phyloP scores from a whole-genome alignment of 2,797 vertebrate genomes.

The Myotis daubentonii region DNA sequence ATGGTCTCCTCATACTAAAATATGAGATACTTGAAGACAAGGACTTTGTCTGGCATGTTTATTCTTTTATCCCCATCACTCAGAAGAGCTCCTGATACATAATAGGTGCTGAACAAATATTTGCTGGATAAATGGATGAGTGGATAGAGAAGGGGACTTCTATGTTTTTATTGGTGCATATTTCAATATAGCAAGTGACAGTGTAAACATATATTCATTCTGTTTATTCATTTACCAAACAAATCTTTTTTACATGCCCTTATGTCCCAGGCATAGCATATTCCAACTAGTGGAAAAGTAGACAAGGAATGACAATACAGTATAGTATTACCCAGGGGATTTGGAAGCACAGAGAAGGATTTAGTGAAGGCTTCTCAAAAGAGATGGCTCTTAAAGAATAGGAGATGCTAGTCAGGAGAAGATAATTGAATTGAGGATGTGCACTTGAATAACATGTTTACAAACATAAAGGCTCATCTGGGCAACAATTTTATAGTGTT shows the following conservation, averaged over 20 bases:
- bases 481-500: not conserved
- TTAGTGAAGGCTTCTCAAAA: conserved; percentile 34
- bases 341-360: not conserved
- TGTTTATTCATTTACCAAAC: conserved; percentile 57
- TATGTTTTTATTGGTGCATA: not conserved
- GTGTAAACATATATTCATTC: not conserved
- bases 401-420: not conserved
- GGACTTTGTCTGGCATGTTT: not conserved
- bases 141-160: conserved; percentile 11
- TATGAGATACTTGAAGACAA: not conserved
- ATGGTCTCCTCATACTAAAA: not conserved
- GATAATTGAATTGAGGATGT: not conserved
- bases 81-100: not conserved
- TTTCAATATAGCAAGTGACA: conserved; percentile 30
- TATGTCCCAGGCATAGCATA: conserved; percentile 15
- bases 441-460: not conserved
- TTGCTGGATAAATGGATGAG: not conserved
- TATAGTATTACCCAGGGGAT: not conserved
- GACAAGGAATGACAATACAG: not conserved
- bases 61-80: not conserved
- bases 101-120: conserved; percentile 12
- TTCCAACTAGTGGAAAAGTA: not conserved
- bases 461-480: not conserved
- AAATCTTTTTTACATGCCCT: conserved; percentile 13
- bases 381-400: not conserved